phyloP scores from a whole-genome alignment of 2,888 invertebrate species.

The Timandra comae region DNA sequence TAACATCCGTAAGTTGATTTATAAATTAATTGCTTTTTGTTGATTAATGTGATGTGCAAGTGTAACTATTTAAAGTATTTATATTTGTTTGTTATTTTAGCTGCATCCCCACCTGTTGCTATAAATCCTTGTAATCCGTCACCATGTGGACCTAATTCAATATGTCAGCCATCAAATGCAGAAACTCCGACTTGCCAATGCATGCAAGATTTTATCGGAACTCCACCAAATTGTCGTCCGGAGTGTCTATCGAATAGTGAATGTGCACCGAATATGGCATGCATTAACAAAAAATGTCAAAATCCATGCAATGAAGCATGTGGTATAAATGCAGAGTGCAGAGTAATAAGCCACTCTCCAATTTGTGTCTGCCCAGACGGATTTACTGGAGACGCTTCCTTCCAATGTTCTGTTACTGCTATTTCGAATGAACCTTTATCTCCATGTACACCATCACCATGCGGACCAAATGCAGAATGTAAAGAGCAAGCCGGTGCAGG shows the following conservation, averaged over 20 bases:
- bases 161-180: conserved; percentile 76
- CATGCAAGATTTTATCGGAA: conserved; percentile 79
- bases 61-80: not conserved
- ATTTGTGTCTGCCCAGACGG: conserved; percentile 82
- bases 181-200: conserved; percentile 83
- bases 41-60: no score
- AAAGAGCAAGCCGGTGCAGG: conserved; percentile 76
- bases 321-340: conserved; percentile 84
- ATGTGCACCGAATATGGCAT: conserved; percentile 81
- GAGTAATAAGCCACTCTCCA: conserved; percentile 85
- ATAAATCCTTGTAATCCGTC: conserved; percentile 83
- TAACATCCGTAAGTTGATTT: conserved; percentile 61
- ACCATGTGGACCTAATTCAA: conserved; percentile 85
- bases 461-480: conserved; percentile 80
- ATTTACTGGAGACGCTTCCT: conserved; percentile 85
- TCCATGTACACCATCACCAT: conserved; percentile 79
- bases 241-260: conserved; percentile 85
- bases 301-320: conserved; percentile 86
- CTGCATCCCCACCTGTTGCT: conserved; percentile 39
- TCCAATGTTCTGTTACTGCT: conserved; percentile 69
- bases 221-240: conserved; percentile 83
- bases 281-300: conserved; percentile 85
- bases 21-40: not conserved
- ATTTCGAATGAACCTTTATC: conserved; percentile 47
- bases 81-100: conserved; percentile 35